phyloP scores from a whole-genome alignment of 1,140 invertebrate genomes.

The Nylanderia fulva region DNA sequence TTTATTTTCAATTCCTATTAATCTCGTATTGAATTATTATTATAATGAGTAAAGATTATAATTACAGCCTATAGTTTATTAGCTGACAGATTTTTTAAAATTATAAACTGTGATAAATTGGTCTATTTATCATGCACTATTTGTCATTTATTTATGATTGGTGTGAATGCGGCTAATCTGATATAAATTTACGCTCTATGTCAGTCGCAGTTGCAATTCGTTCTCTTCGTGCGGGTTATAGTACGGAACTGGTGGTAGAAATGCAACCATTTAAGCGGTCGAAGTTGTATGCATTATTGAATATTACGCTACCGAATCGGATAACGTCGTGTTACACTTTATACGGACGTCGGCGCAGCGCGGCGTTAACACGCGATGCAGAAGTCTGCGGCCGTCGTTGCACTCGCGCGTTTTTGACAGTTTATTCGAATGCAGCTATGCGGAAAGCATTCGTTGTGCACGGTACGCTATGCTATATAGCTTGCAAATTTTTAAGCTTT shows the following conservation, averaged over 20 bases:
- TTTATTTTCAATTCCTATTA: background rate
- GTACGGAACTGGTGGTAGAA: background rate
- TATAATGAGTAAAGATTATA: background rate
- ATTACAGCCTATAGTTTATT: background rate
- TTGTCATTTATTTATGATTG: constrained; percentile 14
- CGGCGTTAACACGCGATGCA: background rate
- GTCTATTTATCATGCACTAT: constrained; percentile 8
- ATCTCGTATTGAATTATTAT: background rate
- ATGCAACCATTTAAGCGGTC: constrained; percentile 16
- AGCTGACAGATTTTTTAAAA: background rate
- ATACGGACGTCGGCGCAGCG: background rate
- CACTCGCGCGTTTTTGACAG: constrained; percentile 5
- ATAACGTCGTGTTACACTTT: background rate
- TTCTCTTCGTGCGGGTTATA: background rate
- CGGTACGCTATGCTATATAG: background rate
- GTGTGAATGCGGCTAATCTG: background rate
- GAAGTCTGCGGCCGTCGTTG: background rate
- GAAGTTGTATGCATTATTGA: constrained; percentile 29
- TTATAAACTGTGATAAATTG: background rate
- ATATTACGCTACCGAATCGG: constrained; percentile 12
- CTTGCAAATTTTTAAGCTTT: constrained; percentile 26
- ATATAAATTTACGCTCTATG: background rate
- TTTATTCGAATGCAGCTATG: constrained; percentile 37
- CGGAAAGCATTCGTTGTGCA: constrained; percentile 1
- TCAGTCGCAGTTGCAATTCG: constrained; percentile 9